Evolutionary conservation across 2,888 invertebrate species (phyloP).

Genomic region (Lymantria monacha): DNA sequence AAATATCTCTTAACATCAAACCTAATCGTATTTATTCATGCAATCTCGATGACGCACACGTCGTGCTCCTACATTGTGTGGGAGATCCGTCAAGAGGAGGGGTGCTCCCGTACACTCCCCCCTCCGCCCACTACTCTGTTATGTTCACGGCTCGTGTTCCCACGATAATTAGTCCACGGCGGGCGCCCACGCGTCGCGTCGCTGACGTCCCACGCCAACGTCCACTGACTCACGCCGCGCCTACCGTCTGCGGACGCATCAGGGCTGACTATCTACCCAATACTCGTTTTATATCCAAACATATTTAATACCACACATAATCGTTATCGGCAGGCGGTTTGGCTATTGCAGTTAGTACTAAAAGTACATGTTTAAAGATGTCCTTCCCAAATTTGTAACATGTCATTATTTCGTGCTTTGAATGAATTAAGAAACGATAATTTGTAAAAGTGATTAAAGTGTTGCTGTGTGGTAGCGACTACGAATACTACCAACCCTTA

Average conservation of each 20-base stretch:
- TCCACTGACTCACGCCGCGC: slow-evolving; percentile 44
- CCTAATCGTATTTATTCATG: too few species aligned
- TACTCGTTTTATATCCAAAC: background rate
- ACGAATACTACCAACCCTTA: too few species aligned
- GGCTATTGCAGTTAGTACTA: too few species aligned
- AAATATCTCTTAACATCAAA: too few species aligned
- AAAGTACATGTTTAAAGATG: too few species aligned
- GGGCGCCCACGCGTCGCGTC: slow-evolving; percentile 45
- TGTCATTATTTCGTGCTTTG: too few species aligned
- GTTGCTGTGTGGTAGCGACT: too few species aligned
- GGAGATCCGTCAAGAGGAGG: background rate
- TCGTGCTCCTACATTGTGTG: slow-evolving; percentile 1
- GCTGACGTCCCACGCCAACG: slow-evolving; percentile 33
- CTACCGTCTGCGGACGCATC: slow-evolving; percentile 33
- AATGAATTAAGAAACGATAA: too few species aligned
- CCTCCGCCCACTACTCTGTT: background rate
- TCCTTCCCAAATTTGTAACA: too few species aligned
- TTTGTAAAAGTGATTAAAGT: too few species aligned
- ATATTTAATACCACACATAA: too few species aligned
- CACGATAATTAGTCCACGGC: slow-evolving; percentile 75
- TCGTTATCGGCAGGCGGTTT: too few species aligned
- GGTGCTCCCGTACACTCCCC: background rate
- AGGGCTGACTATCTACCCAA: slow-evolving; percentile 36
- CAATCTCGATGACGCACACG: background rate
- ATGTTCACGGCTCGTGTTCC: slow-evolving; percentile 47